Evolutionary conservation across 2,888 invertebrate species (phyloP).

Genomic region (Bedellia somnulentella): DNA sequence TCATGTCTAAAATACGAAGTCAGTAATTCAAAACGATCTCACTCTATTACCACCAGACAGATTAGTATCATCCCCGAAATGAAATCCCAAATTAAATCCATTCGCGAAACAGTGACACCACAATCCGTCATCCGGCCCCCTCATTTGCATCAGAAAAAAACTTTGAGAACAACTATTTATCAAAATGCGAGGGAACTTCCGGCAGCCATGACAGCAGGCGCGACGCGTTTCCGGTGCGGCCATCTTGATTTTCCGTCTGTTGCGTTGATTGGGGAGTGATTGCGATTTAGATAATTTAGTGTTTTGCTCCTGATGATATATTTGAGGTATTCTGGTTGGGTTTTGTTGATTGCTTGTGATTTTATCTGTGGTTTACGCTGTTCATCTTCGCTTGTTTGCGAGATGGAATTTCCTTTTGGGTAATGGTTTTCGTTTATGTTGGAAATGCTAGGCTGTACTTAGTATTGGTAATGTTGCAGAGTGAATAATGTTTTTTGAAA

Average conservation of each 20-base stretch:
- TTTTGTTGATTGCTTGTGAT: too few relatives aligned
- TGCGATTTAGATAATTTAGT: conserved; percentile 57
- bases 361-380: too few relatives aligned
- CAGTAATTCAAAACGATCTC: too few relatives aligned
- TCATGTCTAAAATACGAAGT: too few relatives aligned
- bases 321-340: conserved; percentile 19
- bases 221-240: conserved; percentile 51
- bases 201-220: conserved; percentile 54
- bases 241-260: conserved; percentile 22
- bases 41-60: too few relatives aligned
- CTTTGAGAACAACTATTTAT: conserved; percentile 60
- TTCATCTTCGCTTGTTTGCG: too few relatives aligned
- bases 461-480: too few relatives aligned
- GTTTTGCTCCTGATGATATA: conserved; percentile 43
- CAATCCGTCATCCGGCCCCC: conserved; percentile 55
- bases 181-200: conserved; percentile 55
- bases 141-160: conserved; percentile 61
- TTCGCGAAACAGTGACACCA: conserved; percentile 54
- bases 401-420: too few relatives aligned
- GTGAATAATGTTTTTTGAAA: too few relatives aligned
- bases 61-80: conserved; percentile 31
- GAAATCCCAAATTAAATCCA: conserved; percentile 54
- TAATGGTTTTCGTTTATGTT: too few relatives aligned
- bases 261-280: conserved; percentile 45
- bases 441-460: too few relatives aligned